Base-by-base conservation (phyloP, 2,888 invertebrate species). In the Blastobasis adustella region DNA sequence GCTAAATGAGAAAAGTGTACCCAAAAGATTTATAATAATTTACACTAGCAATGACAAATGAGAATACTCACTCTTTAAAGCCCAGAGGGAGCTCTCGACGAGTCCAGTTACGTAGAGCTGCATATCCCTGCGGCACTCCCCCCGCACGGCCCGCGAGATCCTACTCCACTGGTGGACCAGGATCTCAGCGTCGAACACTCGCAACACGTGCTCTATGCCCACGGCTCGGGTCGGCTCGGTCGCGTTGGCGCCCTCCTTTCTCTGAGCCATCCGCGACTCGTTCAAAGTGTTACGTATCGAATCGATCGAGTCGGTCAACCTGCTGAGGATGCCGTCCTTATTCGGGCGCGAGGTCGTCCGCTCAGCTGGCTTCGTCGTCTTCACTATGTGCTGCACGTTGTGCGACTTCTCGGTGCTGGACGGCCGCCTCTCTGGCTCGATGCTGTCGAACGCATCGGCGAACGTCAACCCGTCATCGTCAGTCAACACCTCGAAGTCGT, bases 51-150 rank as follows among this genome's bases (percentile, higher is more conserved):
- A n/a, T n/a, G n/a, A n/a, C n/a, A n/a, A n/a, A n/a, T n/a, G n/a
- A n/a, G n/a, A 7, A 42, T 54, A 91, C 93, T 93, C 77, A 94
- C 93, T 92, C 78, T 93, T 93, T 46, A 93, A 86, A 5, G 94
- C 93, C 94, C 94, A 94, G 7, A 91, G 82, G 49, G 90, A 83
- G 50, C 90, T 90, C 47, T 85, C 82, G 52, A 73, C 69, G 41
- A 94, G 78, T 1, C 91, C 92, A 8, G 85, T 79, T 44, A 93
- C 83, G 67, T 92, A 93, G 42, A 78, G 73, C 62, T 91, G 89
- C 79, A 93, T 76, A 58, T 93, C 90, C 38, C 77, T 76, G 47
- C 76, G 76, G 65, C 94, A 93, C 44, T 80, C 75, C 0, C 83
- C 79, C 4, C 78, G 71, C 54, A 93, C 72, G 41, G 71, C 75